Evolutionary conservation across 2,113 vertebrate species (phyloP), one percentile per base, ranked within the genome.

Genomic region (Notothenia rossii): DNA sequence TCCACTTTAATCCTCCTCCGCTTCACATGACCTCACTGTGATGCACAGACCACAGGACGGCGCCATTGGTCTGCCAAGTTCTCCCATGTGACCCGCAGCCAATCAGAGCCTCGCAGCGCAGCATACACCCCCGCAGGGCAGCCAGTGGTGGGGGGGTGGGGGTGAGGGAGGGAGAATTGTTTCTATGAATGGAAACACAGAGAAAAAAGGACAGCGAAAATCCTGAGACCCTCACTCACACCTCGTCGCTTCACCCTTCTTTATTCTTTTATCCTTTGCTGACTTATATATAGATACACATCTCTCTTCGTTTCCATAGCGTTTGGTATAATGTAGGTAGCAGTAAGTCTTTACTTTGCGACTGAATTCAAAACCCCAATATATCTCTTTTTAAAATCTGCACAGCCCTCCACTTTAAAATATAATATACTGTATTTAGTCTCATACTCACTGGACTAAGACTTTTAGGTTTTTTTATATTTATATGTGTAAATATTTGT

Each of bases 11-110:
- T 93, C 91, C 91, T 87, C 86, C 88, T 83, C 89, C 83, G 75
- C 83, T 91, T 85, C 88, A 88, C 86, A 89, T 91, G 90, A 92
- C 87, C 87, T 89, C 88, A 83, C 87, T 67, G 74, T 90, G 91
- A 92, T 90, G 91, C 90, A 89, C 77, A 36, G 79, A 80, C 77
- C 72, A 20, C 3, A 3, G 45, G 67, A 59, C 60, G 17, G 77
- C 40, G 51, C 20, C 79, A 94, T 94, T 95, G 94, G 93, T 77
- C 82, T 40, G 13, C 65, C 8, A 1, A 13, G 55, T 61, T 88
- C 77, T 89, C 85, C 91, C 63, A 54, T 49, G 69, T 87, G 78
- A 83, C 77, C 70, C 43, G 62, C 79, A 77, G 85, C 95, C 94
- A 94, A 94, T 95, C 85, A 84, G 84, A 85, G 70, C 76, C 40